phyloP scores from a whole-genome alignment of 2,888 invertebrate genomes.

The Cryptocheilus praepositus region DNA sequence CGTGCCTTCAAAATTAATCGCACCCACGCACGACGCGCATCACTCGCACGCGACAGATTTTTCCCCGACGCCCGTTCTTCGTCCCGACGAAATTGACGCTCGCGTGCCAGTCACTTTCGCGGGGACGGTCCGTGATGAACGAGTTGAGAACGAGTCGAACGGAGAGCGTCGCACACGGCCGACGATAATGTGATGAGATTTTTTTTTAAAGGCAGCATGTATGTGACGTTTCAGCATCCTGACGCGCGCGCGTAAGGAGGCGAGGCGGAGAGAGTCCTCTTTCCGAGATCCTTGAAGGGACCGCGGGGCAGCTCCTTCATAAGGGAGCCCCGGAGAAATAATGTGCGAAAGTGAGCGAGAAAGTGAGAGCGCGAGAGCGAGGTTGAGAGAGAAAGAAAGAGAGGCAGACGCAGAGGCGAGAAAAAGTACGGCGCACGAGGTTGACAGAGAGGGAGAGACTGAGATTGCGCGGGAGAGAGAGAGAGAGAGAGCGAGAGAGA shows the following conservation, averaged over 20 bases:
- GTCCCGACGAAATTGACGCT: too few relatives aligned
- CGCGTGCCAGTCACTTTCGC: background rate
- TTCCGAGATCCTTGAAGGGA: slow-evolving; percentile 64
- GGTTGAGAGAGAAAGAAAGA: slow-evolving; percentile 45
- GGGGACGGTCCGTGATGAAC: too few relatives aligned
- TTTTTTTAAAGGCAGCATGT: slow-evolving; percentile 49
- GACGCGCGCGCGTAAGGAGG: slow-evolving; percentile 69
- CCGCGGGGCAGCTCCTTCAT: slow-evolving; percentile 55
- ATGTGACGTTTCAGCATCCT: slow-evolving; percentile 74
- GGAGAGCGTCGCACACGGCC: background rate
- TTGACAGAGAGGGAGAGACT: slow-evolving; percentile 13
- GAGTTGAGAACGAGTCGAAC: background rate
- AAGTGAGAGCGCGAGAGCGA: slow-evolving; percentile 30
- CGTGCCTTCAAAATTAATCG: too few relatives aligned
- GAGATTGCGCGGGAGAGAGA: slow-evolving; percentile 49
- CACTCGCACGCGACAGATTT: too few relatives aligned
- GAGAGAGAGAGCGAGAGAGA: slow-evolving; percentile 49
- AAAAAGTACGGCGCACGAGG: background rate
- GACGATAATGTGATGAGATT: slow-evolving; percentile 15
- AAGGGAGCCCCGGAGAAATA: slow-evolving; percentile 50
- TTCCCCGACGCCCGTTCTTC: too few relatives aligned
- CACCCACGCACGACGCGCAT: too few relatives aligned
- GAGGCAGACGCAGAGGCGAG: slow-evolving; percentile 44
- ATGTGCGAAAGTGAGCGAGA: slow-evolving; percentile 37
- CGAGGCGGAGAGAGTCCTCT: slow-evolving; percentile 51